Conservation (phyloP, 2,113 vertebrate genomes). For the Thinocorus orbignyianus region DNA sequence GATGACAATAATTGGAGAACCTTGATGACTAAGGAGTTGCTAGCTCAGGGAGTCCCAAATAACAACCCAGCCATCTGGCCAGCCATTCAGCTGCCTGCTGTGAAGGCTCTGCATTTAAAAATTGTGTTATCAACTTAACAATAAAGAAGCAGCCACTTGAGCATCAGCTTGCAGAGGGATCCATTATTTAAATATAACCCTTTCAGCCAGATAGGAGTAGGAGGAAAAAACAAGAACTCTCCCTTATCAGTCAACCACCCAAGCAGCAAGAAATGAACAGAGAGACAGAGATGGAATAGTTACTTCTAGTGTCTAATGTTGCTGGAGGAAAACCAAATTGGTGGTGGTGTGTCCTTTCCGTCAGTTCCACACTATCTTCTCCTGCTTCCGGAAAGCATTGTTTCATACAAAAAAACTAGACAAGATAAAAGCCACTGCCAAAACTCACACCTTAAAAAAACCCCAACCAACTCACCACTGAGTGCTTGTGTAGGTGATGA, state of each 20-base stretch:
- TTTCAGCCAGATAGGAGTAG: not conserved
- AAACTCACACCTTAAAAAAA: not conserved
- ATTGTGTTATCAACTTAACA: slow-evolving; percentile 17
- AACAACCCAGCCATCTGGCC: not conserved
- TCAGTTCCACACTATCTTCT: not conserved
- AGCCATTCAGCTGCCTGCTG: not conserved
- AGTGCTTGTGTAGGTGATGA: not conserved
- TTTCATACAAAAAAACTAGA: not conserved
- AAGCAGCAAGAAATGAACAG: not conserved
- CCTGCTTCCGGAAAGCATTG: not conserved
- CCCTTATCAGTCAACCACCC: not conserved
- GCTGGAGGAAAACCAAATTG: not conserved
- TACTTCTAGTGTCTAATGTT: not conserved
- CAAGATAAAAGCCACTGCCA: not conserved
- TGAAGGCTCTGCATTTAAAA: slow-evolving; percentile 14
- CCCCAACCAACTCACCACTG: not conserved
- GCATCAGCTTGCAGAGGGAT: not conserved
- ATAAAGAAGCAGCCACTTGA: not conserved
- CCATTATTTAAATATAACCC: not conserved
- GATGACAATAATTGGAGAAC: slow-evolving; percentile 10
- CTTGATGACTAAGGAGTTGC: slow-evolving; percentile 29
- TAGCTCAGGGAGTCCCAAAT: not conserved
- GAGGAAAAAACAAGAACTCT: not conserved
- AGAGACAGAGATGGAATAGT: not conserved
- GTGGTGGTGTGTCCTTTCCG: not conserved